Conservation (phyloP, 2,888 invertebrate species). For the Agrotis clavis region DNA sequence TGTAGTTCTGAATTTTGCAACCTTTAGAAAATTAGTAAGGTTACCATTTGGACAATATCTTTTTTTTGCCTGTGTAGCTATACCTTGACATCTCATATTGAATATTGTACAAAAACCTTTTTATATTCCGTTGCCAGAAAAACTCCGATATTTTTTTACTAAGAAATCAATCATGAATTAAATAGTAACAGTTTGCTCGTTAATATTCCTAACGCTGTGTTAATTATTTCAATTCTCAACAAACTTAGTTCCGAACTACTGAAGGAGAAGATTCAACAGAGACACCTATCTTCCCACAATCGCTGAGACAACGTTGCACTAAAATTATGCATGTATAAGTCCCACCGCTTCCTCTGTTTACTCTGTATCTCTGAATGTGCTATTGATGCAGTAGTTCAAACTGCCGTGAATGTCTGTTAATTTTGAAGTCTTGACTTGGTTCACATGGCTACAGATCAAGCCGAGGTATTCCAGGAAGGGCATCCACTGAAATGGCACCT, state of each 20-base stretch:
- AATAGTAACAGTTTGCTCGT: too few relatives aligned
- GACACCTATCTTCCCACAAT: conserved; percentile 15
- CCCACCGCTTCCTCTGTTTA: conserved; percentile 25
- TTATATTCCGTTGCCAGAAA: too few relatives aligned
- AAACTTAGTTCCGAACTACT: neutral
- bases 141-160: too few relatives aligned
- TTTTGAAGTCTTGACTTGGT: conserved; percentile 22
- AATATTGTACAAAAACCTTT: too few relatives aligned
- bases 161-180: too few relatives aligned
- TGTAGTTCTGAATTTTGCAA: conserved; percentile 1
- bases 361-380: conserved; percentile 16
- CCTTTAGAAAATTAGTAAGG: neutral
- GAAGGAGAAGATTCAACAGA: too few relatives aligned
- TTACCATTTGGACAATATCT: too few relatives aligned
- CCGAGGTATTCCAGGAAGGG: too few relatives aligned
- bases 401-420: conserved; percentile 4
- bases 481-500: too few relatives aligned
- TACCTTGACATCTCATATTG: too few relatives aligned
- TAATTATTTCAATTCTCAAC: neutral
- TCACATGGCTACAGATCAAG: neutral
- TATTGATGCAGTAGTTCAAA: conserved; percentile 11
- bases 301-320: neutral
- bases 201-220: too few relatives aligned
- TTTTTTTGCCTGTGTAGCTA: too few relatives aligned
- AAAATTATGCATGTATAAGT: conserved; percentile 46